phyloP scores from a whole-genome alignment of 2,797 vertebrate genomes.

The Melanotaenia nigrans region DNA sequence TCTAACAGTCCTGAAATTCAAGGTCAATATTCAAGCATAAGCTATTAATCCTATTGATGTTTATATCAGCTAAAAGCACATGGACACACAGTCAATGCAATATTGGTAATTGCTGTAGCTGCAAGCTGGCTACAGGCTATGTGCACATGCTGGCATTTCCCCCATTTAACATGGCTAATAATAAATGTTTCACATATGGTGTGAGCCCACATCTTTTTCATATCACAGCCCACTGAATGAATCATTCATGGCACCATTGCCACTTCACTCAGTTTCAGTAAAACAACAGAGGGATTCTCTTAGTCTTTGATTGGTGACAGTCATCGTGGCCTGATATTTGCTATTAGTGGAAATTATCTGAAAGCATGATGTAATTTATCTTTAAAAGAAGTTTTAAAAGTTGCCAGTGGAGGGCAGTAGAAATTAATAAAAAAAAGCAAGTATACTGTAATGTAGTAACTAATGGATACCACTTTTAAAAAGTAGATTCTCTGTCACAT shows the following conservation, averaged over 20 bases:
- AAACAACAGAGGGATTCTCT: constrained; percentile 58
- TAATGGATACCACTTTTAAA: background rate
- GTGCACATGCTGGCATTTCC: constrained; percentile 15
- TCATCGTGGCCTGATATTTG: constrained; percentile 74
- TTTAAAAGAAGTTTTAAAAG: constrained; percentile 1
- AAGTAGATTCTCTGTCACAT: background rate
- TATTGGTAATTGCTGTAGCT: constrained; percentile 33
- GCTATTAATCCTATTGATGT: constrained; percentile 12
- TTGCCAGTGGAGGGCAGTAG: constrained; percentile 69
- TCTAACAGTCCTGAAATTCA: constrained; percentile 24
- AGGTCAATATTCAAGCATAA: constrained; percentile 48
- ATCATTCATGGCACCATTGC: constrained; percentile 46
- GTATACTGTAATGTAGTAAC: too few species aligned
- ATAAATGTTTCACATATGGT: constrained; percentile 52
- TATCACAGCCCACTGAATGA: constrained; percentile 30
- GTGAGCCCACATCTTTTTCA: constrained; percentile 32
- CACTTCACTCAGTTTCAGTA: constrained; percentile 42
- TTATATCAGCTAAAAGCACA: constrained; percentile 4
- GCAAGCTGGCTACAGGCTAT: constrained; percentile 14
- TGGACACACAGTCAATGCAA: constrained; percentile 12
- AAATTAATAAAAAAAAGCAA: background rate
- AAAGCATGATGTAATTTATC: constrained; percentile 76
- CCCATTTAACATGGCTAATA: constrained; percentile 36
- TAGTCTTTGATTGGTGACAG: constrained; percentile 68
- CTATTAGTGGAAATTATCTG: constrained; percentile 64